Conservation (phyloP, 2,888 invertebrate genomes). For the Apocheima hispidaria region DNA sequence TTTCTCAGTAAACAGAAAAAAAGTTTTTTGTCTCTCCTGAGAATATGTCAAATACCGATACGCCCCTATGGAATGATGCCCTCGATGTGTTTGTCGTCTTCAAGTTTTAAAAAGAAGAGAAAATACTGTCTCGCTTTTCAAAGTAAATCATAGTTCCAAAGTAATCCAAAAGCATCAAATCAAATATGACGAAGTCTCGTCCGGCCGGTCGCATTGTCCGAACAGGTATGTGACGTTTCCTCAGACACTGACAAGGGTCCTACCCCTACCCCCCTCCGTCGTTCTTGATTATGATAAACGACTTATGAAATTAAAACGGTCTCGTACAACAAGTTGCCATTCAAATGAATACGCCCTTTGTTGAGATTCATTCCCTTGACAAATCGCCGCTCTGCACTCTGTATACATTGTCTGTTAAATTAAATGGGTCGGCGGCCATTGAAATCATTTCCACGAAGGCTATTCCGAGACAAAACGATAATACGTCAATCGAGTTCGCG, state of each 20-base stretch:
- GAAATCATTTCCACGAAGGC: conserved; percentile 78
- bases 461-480: conserved; percentile 76
- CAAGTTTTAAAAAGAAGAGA: conserved; percentile 2
- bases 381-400: conserved; percentile 80
- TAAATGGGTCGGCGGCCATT: conserved; percentile 76
- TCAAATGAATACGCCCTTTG: conserved; percentile 83
- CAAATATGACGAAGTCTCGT: conserved; percentile 58
- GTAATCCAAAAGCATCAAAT: conserved; percentile 39
- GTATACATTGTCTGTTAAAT: conserved; percentile 80
- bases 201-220: conserved; percentile 72
- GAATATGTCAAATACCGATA: too few relatives aligned
- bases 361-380: conserved; percentile 84
- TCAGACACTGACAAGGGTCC: conserved; percentile 84
- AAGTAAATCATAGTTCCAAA: conserved; percentile 22
- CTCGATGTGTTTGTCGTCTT: background rate
- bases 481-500: conserved; percentile 75
- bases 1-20: background rate
- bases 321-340: conserved; percentile 83
- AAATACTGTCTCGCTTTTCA: conserved; percentile 8
- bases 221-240: conserved; percentile 80
- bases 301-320: conserved; percentile 86
- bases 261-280: conserved; percentile 50
- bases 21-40: too few relatives aligned
- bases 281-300: conserved; percentile 85
- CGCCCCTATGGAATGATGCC: too few relatives aligned